Percentiles rank a stretch among this genome's conserved stretches.
Evolutionary conservation across 2,797 vertebrate genomes (phyloP).

Genomic region (Diplodus sargus): DNA sequence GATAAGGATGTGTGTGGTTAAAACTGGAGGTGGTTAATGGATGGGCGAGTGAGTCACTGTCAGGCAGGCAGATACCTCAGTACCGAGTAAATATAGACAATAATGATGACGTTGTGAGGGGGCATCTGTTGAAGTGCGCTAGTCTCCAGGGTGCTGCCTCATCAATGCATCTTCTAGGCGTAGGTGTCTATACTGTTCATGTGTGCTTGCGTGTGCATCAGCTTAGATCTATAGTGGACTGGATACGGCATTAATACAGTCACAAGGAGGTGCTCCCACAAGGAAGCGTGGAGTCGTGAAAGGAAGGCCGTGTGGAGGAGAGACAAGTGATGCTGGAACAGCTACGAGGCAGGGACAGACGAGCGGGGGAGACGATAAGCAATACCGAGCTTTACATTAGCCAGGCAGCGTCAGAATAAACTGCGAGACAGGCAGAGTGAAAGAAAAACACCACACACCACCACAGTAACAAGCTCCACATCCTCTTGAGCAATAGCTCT

Average conservation of each 20-base stretch:
- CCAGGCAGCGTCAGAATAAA: slow-evolving; percentile 44
- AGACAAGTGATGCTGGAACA: slow-evolving; percentile 30
- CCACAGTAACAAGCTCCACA: slow-evolving; percentile 30
- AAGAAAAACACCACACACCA: slow-evolving; percentile 28
- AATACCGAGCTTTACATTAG: slow-evolving; percentile 46
- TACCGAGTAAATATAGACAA: slow-evolving; percentile 68
- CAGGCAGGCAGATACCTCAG: slow-evolving; percentile 43
- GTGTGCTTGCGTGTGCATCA: slow-evolving; percentile 8
- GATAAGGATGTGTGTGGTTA: slow-evolving; percentile 50
- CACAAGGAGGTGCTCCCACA: slow-evolving; percentile 31
- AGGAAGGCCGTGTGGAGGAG: slow-evolving; percentile 34
- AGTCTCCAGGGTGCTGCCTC: slow-evolving; percentile 28
- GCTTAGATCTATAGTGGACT: slow-evolving; percentile 11
- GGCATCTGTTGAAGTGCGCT: slow-evolving; percentile 31
- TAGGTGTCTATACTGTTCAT: slow-evolving; percentile 18
- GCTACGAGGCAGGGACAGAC: slow-evolving; percentile 17
- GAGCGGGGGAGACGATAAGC: slow-evolving; percentile 28
- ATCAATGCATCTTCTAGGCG: slow-evolving; percentile 14
- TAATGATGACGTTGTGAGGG: slow-evolving; percentile 47
- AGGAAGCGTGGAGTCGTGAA: slow-evolving; percentile 31
- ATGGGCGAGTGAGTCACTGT: slow-evolving; percentile 57
- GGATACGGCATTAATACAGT: slow-evolving; percentile 28
- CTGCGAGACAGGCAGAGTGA: slow-evolving; percentile 31
- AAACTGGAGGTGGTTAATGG: slow-evolving; percentile 62
- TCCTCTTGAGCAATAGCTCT: slow-evolving; percentile 42